Conservation (phyloP, 37 sponge, comb jelly and placozoan species). For the Aphrocallistes beatrix region DNA sequence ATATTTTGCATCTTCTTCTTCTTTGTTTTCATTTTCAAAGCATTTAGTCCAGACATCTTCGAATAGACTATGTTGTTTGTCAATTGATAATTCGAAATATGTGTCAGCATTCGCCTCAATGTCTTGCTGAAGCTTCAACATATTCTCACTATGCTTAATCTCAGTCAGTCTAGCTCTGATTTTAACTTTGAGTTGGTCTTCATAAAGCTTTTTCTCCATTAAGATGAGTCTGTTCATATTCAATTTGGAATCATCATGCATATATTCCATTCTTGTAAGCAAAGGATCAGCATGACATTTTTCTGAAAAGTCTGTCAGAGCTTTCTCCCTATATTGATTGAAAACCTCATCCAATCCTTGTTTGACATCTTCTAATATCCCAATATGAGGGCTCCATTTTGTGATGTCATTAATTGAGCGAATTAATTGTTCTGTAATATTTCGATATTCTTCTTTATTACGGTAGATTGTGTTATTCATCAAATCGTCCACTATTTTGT, state of each 20-base stretch:
- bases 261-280: neutral
- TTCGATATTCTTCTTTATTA: neutral
- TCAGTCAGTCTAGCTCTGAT: neutral
- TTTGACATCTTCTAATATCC: neutral
- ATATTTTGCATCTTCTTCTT: neutral
- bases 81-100: neutral
- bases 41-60: neutral
- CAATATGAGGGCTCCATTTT: neutral
- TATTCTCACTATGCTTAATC: neutral
- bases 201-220: neutral
- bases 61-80: neutral
- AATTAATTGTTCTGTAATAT: neutral
- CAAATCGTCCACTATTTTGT: neutral
- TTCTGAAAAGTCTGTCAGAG: neutral
- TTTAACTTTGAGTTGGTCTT: neutral
- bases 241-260: neutral
- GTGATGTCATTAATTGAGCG: neutral
- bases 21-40: neutral
- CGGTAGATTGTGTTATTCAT: neutral
- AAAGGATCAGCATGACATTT: neutral
- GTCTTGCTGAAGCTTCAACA: neutral
- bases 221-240: neutral
- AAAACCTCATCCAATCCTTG: neutral
- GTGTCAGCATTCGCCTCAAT: neutral
- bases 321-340: neutral